Evolutionary conservation across 2,888 invertebrate genomes (phyloP).

Genomic region (Quadroppia sp.): DNA sequence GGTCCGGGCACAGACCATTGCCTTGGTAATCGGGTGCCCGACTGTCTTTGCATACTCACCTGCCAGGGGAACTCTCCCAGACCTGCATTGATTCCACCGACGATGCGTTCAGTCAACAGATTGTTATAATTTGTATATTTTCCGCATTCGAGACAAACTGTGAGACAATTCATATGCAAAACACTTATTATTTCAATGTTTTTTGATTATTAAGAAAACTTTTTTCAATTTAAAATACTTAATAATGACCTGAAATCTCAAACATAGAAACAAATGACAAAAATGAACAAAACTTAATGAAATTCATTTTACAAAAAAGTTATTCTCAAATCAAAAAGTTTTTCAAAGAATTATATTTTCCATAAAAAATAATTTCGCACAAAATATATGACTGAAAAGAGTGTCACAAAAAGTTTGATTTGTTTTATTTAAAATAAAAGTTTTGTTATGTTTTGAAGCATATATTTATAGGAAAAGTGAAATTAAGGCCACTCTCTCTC

Average conservation of each 20-base stretch:
- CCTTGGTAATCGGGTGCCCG: background rate
- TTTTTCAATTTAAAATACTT: background rate
- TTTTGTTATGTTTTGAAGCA: constrained; percentile 22
- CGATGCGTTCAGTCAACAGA: constrained; percentile 28
- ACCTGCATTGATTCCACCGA: constrained; percentile 9
- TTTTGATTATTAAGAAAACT: background rate
- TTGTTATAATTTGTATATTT: background rate
- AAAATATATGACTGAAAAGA: too few relatives aligned
- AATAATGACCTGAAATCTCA: constrained; percentile 8
- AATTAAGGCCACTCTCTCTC: constrained; percentile 30
- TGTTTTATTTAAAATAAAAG: too few relatives aligned
- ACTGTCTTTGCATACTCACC: constrained; percentile 33
- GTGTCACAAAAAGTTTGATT: constrained; percentile 11
- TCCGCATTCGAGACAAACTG: constrained; percentile 22
- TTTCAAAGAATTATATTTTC: too few relatives aligned
- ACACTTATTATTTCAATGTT: background rate
- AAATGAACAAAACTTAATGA: background rate
- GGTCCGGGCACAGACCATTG: background rate
- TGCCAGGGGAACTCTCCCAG: constrained; percentile 42
- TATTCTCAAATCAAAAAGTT: too few relatives aligned
- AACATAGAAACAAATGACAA: background rate
- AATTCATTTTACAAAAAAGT: background rate
- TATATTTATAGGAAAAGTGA: constrained; percentile 32
- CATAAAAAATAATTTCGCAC: background rate
- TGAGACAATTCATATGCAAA: background rate